Conservation (phyloP, 1,140 invertebrate species). For the Megalopta genalis region DNA sequence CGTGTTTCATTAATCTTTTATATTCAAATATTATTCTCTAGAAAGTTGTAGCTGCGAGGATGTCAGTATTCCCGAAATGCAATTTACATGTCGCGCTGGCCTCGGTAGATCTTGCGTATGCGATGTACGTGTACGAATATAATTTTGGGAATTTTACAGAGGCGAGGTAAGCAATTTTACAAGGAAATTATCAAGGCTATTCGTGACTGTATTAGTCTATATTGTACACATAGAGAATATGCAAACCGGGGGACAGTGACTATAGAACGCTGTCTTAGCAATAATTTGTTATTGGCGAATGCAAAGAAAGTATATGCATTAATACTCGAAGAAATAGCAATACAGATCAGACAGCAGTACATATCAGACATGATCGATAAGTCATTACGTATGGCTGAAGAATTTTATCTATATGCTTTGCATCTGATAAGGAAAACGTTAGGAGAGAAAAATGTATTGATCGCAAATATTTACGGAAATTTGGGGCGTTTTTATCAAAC, state of each 20-base stretch:
- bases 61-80: conserved; percentile 88
- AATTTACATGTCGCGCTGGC: conserved; percentile 93
- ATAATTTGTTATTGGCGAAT: conserved; percentile 92
- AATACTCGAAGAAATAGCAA: conserved; percentile 95
- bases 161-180: conserved; percentile 81
- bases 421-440: conserved; percentile 88
- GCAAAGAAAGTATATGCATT: conserved; percentile 94
- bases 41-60: conserved; percentile 88
- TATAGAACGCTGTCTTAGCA: conserved; percentile 87
- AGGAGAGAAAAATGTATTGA: conserved; percentile 95
- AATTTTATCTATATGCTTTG: conserved; percentile 90
- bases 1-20: background rate
- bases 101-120: conserved; percentile 95
- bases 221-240: conserved; percentile 83
- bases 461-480: conserved; percentile 97
- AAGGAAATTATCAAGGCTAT: background rate
- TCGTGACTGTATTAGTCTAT: conserved; percentile 9
- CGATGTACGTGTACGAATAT: conserved; percentile 94
- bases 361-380: conserved; percentile 77
- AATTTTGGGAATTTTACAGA: conserved; percentile 90
- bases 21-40: conserved; percentile 70
- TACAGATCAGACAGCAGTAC: too few relatives aligned
- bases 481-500: conserved; percentile 94
- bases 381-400: conserved; percentile 87
- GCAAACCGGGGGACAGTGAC: conserved; percentile 91